Evolutionary conservation across 2,113 vertebrate species (phyloP).

Genomic region (Clarias gariepinus): DNA sequence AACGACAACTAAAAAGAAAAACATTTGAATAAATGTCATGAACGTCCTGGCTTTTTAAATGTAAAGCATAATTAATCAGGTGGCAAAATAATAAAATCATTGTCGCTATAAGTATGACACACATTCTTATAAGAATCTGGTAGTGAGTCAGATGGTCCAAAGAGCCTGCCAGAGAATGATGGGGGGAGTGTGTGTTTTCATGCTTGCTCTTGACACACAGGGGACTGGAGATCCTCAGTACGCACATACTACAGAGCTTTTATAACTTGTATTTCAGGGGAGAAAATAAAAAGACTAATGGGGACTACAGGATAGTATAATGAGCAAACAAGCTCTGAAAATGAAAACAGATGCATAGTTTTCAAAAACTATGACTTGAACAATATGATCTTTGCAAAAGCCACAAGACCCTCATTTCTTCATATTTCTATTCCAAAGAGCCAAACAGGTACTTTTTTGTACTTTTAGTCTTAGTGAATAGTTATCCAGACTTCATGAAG

Average conservation of each 20-base stretch:
- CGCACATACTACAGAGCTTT: background rate
- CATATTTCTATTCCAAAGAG: no score
- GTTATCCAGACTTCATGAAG: no score
- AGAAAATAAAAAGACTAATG: background rate
- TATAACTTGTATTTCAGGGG: background rate
- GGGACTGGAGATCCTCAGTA: slow-evolving; percentile 15
- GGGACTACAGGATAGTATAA: background rate
- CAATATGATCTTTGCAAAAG: no score
- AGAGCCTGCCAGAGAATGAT: slow-evolving; percentile 51
- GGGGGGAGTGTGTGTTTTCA: background rate
- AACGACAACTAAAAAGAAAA: background rate
- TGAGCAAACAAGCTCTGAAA: background rate
- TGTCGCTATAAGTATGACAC: background rate
- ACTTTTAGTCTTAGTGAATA: no score
- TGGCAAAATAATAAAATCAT: background rate
- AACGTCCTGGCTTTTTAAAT: background rate
- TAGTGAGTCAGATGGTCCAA: slow-evolving; percentile 33
- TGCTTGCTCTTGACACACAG: slow-evolving; percentile 31
- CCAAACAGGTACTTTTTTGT: no score
- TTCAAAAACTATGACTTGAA: background rate
- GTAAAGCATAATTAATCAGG: background rate
- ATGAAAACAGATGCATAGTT: background rate
- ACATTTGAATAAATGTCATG: background rate
- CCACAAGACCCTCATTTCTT: no score
- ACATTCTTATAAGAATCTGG: background rate